A percentile compares a stretch with the other conserved stretches of the same genome.
Conservation (phyloP, 2,888 invertebrate genomes). For the Pristionchus exspectatus region DNA sequence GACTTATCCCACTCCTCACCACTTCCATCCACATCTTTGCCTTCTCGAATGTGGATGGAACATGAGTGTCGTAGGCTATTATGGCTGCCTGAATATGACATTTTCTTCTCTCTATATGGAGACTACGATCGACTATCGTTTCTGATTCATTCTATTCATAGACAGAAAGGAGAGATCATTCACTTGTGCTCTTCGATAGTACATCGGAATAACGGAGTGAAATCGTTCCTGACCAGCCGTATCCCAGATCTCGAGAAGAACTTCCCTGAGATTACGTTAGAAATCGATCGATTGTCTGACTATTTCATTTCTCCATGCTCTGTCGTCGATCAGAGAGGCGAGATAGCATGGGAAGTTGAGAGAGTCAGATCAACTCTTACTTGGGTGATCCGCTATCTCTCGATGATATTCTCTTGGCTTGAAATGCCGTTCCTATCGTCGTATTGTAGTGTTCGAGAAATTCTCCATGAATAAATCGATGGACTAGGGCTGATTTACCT, state of each 20-base stretch:
- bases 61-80: conserved; percentile 25
- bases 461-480: conserved; percentile 28
- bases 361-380: not conserved
- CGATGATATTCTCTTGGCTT: not conserved
- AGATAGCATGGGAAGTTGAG: no score
- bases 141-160: not conserved
- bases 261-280: conserved; percentile 12
- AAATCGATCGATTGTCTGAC: not conserved
- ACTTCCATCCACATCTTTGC: conserved; percentile 42
- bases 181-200: conserved; percentile 39
- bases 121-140: not conserved
- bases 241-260: conserved; percentile 48
- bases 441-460: conserved; percentile 44
- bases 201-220: conserved; percentile 33
- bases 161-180: not conserved
- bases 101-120: not conserved
- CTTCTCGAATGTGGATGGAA: conserved; percentile 35
- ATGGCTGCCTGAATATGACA: not conserved
- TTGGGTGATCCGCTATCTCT: conserved; percentile 14
- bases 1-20: conserved; percentile 28
- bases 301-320: no score
- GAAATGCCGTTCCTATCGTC: conserved; percentile 36
- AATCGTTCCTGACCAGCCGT: conserved; percentile 47
- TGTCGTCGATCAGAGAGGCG: no score
- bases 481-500: conserved; percentile 38